Evolutionary conservation across 2,888 invertebrate genomes (phyloP).

Genomic region (Carcina quercana): DNA sequence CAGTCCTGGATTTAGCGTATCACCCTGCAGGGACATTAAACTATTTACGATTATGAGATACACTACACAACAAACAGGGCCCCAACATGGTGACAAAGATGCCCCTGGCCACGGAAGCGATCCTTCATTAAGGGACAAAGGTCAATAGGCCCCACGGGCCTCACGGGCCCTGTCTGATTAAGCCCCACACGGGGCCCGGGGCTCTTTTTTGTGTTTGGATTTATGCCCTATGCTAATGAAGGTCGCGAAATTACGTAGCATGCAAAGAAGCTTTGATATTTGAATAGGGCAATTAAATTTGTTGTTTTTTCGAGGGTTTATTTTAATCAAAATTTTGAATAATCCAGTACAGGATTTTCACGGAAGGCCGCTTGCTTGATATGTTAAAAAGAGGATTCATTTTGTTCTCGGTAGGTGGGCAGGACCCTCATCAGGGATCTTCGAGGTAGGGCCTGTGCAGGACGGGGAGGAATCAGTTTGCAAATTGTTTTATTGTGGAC

Average conservation of each 20-base stretch:
- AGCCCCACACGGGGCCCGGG: conserved; percentile 30
- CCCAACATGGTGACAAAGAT: conserved; percentile 40
- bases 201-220: conserved; percentile 38
- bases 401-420: too few species aligned
- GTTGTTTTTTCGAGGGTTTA: not conserved
- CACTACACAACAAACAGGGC: conserved; percentile 8
- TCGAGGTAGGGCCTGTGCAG: too few species aligned
- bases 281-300: conserved; percentile 4
- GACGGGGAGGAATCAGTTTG: too few species aligned
- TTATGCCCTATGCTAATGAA: conserved; percentile 29
- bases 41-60: too few species aligned
- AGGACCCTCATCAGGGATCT: too few species aligned
- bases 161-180: conserved; percentile 31
- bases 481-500: too few species aligned
- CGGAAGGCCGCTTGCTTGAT: too few species aligned
- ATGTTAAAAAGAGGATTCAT: too few species aligned
- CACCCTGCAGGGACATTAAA: too few species aligned
- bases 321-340: too few species aligned
- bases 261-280: conserved; percentile 4
- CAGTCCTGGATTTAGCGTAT: too few species aligned
- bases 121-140: conserved; percentile 54
- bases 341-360: too few species aligned
- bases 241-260: conserved; percentile 3
- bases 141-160: conserved; percentile 41
- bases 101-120: conserved; percentile 41